Percentiles rank a stretch among this genome's conserved stretches.
Evolutionary conservation across 2,797 vertebrate species (phyloP).

Genomic region (Poecilia picta): DNA sequence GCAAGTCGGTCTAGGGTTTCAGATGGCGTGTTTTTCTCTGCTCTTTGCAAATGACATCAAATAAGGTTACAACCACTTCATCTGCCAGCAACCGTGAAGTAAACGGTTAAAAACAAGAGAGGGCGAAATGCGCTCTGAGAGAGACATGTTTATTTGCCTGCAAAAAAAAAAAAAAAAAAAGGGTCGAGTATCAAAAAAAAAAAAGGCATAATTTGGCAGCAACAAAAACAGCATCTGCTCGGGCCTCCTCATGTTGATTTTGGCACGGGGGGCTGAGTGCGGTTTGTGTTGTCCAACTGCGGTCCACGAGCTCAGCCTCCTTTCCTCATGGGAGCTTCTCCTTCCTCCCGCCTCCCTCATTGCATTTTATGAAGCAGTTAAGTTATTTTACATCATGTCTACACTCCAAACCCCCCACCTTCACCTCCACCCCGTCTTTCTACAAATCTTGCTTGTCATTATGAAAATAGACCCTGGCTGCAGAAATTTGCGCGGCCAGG

Average conservation of each 20-base stretch:
- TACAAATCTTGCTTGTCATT: slow-evolving; percentile 74
- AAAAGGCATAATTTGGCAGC: slow-evolving; percentile 54
- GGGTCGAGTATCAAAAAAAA: slow-evolving; percentile 44
- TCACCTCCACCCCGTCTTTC: slow-evolving; percentile 27
- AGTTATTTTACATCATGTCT: slow-evolving; percentile 80
- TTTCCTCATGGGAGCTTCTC: slow-evolving; percentile 63
- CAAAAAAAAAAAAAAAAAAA: slow-evolving; percentile 70
- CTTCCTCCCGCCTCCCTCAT: slow-evolving; percentile 40
- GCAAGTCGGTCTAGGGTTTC: background rate
- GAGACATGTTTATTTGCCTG: slow-evolving; percentile 37
- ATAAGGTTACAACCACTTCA: background rate
- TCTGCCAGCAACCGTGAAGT: background rate
- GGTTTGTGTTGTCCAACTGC: slow-evolving; percentile 64
- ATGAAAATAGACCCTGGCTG: slow-evolving; percentile 66
- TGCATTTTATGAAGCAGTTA: slow-evolving; percentile 73
- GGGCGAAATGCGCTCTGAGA: slow-evolving; percentile 3
- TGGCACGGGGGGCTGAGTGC: slow-evolving; percentile 54
- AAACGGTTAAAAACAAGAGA: background rate
- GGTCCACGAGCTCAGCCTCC: slow-evolving; percentile 47
- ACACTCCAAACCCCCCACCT: slow-evolving; percentile 56
- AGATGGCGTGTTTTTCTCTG: background rate
- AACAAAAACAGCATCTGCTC: slow-evolving; percentile 59
- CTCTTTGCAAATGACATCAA: background rate
- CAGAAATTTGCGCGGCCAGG: slow-evolving; percentile 58
- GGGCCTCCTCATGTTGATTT: slow-evolving; percentile 64